These are phyloP conservation scores for Hypselothyrea guttata DNA, from an alignment of 2,888 invertebrate genomes.

Conservation along the genomic window DNA sequence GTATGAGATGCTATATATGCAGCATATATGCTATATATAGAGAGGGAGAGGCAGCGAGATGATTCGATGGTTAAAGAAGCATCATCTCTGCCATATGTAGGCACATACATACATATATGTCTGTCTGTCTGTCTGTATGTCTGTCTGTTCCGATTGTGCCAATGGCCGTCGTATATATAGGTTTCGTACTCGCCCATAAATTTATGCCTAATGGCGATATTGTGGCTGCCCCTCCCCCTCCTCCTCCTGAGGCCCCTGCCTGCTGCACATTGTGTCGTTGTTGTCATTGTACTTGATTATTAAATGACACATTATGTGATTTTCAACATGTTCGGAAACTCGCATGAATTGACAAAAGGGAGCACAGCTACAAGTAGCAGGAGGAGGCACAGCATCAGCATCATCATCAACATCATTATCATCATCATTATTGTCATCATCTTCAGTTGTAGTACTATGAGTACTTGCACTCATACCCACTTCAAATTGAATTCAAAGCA, in stretches of 20 bases:
- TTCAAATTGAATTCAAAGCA: slow-evolving; percentile 68
- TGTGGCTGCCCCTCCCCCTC: slow-evolving; percentile 40
- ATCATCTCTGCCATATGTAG: slow-evolving; percentile 16
- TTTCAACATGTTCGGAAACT: slow-evolving; percentile 65
- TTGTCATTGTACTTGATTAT: slow-evolving; percentile 77
- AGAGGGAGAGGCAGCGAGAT: not conserved
- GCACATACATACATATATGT: not conserved
- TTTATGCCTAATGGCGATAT: slow-evolving; percentile 76
- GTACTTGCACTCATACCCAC: slow-evolving; percentile 44
- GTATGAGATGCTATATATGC: slow-evolving; percentile 17
- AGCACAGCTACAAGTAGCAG: too few species aligned
- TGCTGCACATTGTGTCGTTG: slow-evolving; percentile 61
- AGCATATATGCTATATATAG: not conserved
- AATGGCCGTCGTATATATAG: slow-evolving; percentile 60
- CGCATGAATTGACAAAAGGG: slow-evolving; percentile 26
- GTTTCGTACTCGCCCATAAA: slow-evolving; percentile 56
- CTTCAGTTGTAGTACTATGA: slow-evolving; percentile 17
- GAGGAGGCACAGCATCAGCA: slow-evolving; percentile 29
- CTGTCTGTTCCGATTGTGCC: slow-evolving; percentile 52
- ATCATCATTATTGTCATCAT: too few species aligned
- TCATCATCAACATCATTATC: not conserved
- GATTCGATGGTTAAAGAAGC: slow-evolving; percentile 9
- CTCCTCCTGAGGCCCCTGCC: slow-evolving; percentile 11
- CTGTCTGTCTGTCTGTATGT: slow-evolving; percentile 15
- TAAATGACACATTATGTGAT: slow-evolving; percentile 81